phyloP scores from a whole-genome alignment of 2,797 vertebrate genomes.

The Xyrichtys novacula region DNA sequence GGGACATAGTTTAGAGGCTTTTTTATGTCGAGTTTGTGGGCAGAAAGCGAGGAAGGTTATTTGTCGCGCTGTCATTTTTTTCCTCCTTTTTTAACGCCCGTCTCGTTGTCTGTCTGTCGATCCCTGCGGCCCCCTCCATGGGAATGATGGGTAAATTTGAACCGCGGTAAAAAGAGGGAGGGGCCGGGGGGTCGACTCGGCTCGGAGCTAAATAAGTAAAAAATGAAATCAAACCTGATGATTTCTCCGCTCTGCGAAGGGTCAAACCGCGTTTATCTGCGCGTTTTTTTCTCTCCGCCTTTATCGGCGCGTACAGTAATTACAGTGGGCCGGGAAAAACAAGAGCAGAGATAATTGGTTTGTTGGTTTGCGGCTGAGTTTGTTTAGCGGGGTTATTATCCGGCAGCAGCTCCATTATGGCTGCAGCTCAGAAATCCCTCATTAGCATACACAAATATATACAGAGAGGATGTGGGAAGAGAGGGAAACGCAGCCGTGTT shows the following conservation, averaged over 20 bases:
- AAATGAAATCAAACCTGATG: constrained; percentile 40
- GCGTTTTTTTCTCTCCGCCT: constrained; percentile 4
- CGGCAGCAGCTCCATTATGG: constrained; percentile 69
- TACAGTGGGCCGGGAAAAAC: constrained; percentile 63
- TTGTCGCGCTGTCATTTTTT: constrained; percentile 90
- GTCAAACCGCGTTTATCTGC: constrained; percentile 35
- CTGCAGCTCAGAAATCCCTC: constrained; percentile 66
- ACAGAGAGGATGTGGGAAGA: constrained; percentile 67
- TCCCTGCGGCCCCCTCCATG: constrained; percentile 51
- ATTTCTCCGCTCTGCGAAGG: constrained; percentile 27
- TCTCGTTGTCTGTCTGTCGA: constrained; percentile 55
- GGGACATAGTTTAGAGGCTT: constrained; percentile 76
- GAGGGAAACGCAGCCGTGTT: constrained; percentile 51
- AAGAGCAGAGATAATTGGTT: constrained; percentile 76
- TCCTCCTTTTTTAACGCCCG: constrained; percentile 81
- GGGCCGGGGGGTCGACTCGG: constrained; percentile 75
- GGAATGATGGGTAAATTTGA: constrained; percentile 64
- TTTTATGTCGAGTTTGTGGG: constrained; percentile 75
- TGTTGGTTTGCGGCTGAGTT: constrained; percentile 67
- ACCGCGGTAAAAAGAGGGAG: neutral
- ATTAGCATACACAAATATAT: constrained; percentile 75
- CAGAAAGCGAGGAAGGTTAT: constrained; percentile 83
- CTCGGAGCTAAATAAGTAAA: neutral
- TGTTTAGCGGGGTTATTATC: constrained; percentile 73
- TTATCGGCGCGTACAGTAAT: constrained; percentile 50